These are phyloP conservation scores for Sterrhoptilus dennistouni DNA, from an alignment of 2,113 vertebrate species.

Conservation along the genomic window DNA sequence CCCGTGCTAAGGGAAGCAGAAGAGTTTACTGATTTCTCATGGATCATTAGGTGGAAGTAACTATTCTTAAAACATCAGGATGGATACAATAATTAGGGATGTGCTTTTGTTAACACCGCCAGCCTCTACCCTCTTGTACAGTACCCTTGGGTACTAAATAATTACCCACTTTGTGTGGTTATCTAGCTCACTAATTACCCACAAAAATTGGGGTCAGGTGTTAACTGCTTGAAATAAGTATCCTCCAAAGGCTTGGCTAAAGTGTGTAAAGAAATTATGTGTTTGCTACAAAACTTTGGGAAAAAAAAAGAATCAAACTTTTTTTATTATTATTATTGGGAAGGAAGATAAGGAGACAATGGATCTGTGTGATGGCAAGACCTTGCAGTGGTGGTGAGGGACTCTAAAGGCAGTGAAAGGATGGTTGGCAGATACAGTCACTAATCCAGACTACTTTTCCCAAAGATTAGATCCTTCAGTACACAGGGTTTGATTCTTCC, in stretches of 20 bases:
- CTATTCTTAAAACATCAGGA: conserved; percentile 74
- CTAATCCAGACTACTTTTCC: conserved; percentile 39
- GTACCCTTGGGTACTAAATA: conserved; percentile 84
- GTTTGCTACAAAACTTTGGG: conserved; percentile 73
- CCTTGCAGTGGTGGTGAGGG: background rate
- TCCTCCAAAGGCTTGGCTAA: conserved; percentile 75
- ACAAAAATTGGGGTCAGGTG: conserved; percentile 86
- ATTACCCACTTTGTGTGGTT: conserved; percentile 85
- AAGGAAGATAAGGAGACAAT: background rate
- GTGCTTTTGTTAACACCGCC: conserved; percentile 80
- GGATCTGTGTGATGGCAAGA: background rate
- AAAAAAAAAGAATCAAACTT: conserved; percentile 5
- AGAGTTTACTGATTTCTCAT: conserved; percentile 66
- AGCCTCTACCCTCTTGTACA: conserved; percentile 77
- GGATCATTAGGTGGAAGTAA: conserved; percentile 70
- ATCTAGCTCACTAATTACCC: conserved; percentile 86
- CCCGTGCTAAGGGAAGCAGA: conserved; percentile 32
- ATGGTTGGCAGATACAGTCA: background rate
- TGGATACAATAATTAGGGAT: conserved; percentile 80
- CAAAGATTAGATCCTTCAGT: conserved; percentile 42
- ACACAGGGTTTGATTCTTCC: conserved; percentile 26
- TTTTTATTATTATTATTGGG: background rate
- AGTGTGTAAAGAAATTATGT: conserved; percentile 73
- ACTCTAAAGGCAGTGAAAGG: background rate
- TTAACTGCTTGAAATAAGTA: conserved; percentile 84